phyloP scores from a whole-genome alignment of 2,888 invertebrate species.

The Tetheella fluctuosa region DNA sequence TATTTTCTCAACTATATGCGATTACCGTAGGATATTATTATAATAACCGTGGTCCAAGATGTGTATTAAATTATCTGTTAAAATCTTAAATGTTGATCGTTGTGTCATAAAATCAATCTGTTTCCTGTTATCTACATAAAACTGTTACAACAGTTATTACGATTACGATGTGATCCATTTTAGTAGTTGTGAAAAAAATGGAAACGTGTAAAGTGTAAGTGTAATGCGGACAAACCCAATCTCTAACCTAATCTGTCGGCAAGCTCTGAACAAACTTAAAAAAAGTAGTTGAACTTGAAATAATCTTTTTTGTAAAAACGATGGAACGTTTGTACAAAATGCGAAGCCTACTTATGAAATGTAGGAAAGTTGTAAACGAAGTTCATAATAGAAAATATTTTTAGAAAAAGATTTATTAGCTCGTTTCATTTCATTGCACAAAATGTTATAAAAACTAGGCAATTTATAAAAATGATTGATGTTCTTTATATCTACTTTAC shows the following conservation, averaged over 20 bases:
- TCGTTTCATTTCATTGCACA: background rate
- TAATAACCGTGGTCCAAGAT: background rate
- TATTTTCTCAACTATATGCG: background rate
- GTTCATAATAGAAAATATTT: conserved; percentile 23
- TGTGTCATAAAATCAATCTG: background rate
- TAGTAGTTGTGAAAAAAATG: background rate
- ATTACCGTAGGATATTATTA: background rate
- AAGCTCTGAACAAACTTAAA: conserved; percentile 50
- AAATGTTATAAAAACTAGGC: background rate
- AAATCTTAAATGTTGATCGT: no score
- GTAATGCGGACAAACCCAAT: conserved; percentile 45
- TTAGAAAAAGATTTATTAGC: conserved; percentile 1
- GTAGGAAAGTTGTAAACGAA: conserved; percentile 50
- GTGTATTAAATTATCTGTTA: background rate
- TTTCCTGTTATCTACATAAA: background rate
- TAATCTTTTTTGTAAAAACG: conserved; percentile 38
- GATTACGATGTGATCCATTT: background rate
- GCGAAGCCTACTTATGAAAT: conserved; percentile 57
- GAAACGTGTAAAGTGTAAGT: conserved; percentile 14
- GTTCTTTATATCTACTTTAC: background rate
- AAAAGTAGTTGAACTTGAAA: conserved; percentile 35
- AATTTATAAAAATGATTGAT: background rate
- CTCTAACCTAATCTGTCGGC: conserved; percentile 54
- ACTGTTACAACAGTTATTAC: background rate
- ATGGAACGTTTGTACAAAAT: conserved; percentile 47